Evolutionary conservation across 2,888 invertebrate genomes (phyloP), one percentile per base, ranked within the genome.

Genomic region (Noctua comes): DNA sequence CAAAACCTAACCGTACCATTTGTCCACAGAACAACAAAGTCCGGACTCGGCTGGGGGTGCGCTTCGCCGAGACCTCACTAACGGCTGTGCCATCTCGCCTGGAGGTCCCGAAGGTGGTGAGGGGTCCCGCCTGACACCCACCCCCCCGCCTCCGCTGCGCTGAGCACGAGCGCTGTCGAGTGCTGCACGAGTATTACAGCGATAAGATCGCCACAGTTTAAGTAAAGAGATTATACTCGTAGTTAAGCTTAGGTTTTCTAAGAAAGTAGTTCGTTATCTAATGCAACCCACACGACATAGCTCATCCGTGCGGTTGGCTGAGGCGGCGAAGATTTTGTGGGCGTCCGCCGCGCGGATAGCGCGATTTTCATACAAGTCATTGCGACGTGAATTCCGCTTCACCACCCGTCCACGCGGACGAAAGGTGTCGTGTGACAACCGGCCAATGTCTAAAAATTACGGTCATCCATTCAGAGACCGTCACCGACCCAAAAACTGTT

Each of bases 51-150:
- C 91, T 93, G 0, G 95, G 95, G 1, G 96, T 96, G 1, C 91
- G 96, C 2, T 96, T 96, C 88, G 96, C 96, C 0, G 96, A 96
- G 88, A 95, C 95, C 0, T 94, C 95, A 0, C 89, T 95, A 40
- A 91, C 94, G 0, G 92, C 92, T 1, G 83, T 91, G 5, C 92
- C 91, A 0, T 93, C 93, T 40, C 90, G 91, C 0, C 80, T 88
- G 36, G 92, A 92, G 68, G 76, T 83, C 18, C 88, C 91, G 1
- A 86, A 89, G 27, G 83, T 87, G 8, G 78, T 89, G n/a, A 93
- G 96, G 51, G 93, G 92, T 54, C 93, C 93, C 51, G 95, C 96
- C 91, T 96, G 96, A 96, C 96, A 91, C 11, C 96, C 96, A 54
- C 94, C 96, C 18, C 91, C 95, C 62, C 93, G 96, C 68, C 94